Evolutionary conservation across 1,140 invertebrate genomes (phyloP).

Genomic region (Euwallacea similis): DNA sequence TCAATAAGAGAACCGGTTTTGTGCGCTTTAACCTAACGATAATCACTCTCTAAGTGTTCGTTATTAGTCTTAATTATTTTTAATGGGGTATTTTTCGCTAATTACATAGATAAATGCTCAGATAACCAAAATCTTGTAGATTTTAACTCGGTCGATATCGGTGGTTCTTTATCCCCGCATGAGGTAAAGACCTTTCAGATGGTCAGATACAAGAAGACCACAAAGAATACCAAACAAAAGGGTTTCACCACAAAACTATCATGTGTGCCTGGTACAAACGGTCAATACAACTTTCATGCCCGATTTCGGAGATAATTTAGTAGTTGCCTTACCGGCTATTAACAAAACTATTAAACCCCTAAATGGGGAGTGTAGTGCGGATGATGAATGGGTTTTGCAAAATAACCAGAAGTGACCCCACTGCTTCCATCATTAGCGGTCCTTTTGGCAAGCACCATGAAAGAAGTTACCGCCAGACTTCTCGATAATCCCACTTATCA

Average conservation of each 20-base stretch:
- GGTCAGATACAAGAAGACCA: too few species aligned
- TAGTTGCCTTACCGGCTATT: constrained; percentile 23
- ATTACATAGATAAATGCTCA: constrained; percentile 34
- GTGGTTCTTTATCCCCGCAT: too few species aligned
- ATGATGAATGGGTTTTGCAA: constrained; percentile 41
- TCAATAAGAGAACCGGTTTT: constrained; percentile 26
- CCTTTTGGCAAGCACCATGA: constrained; percentile 29
- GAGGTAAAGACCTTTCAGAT: too few species aligned
- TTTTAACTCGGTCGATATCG: constrained; percentile 1
- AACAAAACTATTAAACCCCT: constrained; percentile 38
- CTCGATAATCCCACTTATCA: neutral
- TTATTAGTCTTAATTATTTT: constrained; percentile 42
- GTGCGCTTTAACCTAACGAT: constrained; percentile 36
- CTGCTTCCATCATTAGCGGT: constrained; percentile 43
- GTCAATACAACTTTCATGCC: constrained; percentile 25
- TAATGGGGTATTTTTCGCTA: constrained; percentile 39
- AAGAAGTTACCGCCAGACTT: constrained; percentile 17
- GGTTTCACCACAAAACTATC: too few species aligned
- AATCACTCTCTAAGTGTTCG: constrained; percentile 33
- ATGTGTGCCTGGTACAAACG: too few species aligned
- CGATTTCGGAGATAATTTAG: constrained; percentile 21
- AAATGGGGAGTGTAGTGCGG: constrained; percentile 20
- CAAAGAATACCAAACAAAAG: too few species aligned
- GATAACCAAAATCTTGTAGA: constrained; percentile 29
- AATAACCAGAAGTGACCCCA: constrained; percentile 43